Evolutionary conservation across 1,140 invertebrate species (phyloP), one percentile per base, ranked within the genome.

Genomic region (Plutomurus gul): DNA sequence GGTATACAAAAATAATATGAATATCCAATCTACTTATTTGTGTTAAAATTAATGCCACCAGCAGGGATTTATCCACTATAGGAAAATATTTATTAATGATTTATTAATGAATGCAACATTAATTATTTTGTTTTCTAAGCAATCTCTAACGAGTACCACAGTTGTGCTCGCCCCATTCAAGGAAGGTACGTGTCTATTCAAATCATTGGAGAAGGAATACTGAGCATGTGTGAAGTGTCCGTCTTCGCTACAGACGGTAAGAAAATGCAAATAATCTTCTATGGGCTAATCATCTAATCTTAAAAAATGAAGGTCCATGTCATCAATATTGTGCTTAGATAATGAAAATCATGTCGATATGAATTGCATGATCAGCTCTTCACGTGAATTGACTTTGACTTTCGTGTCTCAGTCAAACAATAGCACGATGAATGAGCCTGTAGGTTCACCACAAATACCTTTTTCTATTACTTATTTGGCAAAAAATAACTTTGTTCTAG

Each of bases 211-310:
- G 94, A 96, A 87, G 94, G 94, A 20, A 95, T 94, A 10, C 87
- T 97, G 16, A 95, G 94, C 6, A 87, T 96, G 0, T 96, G 95
- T 85, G 95, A 97, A 88, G 94, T 96, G 1, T 93, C 96, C 88
- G 93, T 96, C 1, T 96, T 96, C 84, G 94, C 94, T 2, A 94
- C 94, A 16, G 93, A 96, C 87, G 94, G 93, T 94, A 86, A 88
- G n/a, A 43, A 43, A 13, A n/a, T 43, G n/a, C n/a, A 43, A 10
- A 13, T 43, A 43, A 43, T 43, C n/a, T 43, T 3, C 39, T 4
- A 3, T 43, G 10, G 2, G 87, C 78, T 10, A 56, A 72, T 27
- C 18, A 6, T 11, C 39, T 13, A 2, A 16, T 56, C 49, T 71
- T 36, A 70, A 33, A 56, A 22, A 56, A 16, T 56, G 3, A 56